A percentile compares a stretch with the other conserved stretches of the same genome.
Evolutionary conservation across 2,113 vertebrate species (phyloP).

Genomic region (Calyptomena viridis): DNA sequence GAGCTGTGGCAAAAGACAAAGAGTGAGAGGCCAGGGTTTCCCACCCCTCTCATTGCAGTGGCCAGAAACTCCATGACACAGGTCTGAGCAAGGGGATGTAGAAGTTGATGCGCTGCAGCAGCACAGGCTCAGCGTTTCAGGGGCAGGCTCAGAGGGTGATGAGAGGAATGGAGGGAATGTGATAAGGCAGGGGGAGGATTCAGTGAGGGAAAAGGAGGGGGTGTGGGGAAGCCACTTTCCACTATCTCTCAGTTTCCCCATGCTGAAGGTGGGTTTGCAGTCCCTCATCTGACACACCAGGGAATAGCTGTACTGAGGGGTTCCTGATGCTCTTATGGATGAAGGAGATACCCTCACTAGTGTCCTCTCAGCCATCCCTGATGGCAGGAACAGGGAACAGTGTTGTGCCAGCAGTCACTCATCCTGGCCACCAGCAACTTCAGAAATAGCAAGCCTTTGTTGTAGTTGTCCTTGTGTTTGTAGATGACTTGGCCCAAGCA

Average conservation of each 20-base stretch:
- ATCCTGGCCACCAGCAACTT: not conserved
- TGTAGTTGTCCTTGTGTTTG: not conserved
- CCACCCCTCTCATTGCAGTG: not conserved
- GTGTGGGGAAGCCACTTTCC: not conserved
- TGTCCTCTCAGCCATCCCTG: not conserved
- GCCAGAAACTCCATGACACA: not conserved
- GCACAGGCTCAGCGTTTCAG: accelerated
- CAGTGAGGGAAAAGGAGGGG: not conserved
- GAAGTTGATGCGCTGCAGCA: not conserved
- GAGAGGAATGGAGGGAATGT: constrained; percentile 60
- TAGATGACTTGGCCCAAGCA: not conserved
- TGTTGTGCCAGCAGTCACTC: not conserved
- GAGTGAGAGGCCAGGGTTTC: not conserved
- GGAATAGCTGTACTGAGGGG: not conserved
- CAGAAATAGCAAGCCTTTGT: not conserved
- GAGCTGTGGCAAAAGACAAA: not conserved
- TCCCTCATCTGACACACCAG: not conserved
- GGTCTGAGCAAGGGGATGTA: not conserved
- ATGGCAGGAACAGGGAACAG: not conserved
- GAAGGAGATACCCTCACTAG: not conserved
- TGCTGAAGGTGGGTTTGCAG: not conserved
- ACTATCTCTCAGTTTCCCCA: not conserved
- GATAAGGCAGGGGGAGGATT: constrained; percentile 22
- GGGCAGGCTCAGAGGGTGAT: not conserved
- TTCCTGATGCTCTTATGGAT: not conserved